Conservation (phyloP, 2,797 vertebrate genomes). For the Hemibagrus guttatus region DNA sequence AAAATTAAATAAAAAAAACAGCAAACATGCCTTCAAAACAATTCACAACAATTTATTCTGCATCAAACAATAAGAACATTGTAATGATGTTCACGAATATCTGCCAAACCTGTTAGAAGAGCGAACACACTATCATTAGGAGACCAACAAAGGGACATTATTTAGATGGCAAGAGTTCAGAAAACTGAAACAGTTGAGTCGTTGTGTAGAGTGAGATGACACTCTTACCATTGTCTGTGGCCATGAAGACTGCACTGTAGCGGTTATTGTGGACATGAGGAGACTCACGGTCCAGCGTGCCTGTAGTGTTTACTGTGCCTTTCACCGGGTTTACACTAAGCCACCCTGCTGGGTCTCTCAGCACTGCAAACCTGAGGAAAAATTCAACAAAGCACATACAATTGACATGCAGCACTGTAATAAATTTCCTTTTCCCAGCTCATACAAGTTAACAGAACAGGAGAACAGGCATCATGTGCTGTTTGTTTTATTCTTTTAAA, state of each 20-base stretch:
- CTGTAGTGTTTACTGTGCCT: slow-evolving; percentile 89
- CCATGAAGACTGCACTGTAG: slow-evolving; percentile 91
- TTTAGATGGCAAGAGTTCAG: not conserved
- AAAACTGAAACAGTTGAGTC: not conserved
- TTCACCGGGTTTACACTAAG: slow-evolving; percentile 90
- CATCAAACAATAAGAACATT: slow-evolving; percentile 3
- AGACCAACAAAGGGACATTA: not conserved
- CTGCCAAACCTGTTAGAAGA: not conserved
- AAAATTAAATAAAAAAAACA: slow-evolving; percentile 1
- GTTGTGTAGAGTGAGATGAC: not conserved
- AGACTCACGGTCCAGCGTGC: slow-evolving; percentile 90
- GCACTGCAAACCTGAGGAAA: slow-evolving; percentile 82
- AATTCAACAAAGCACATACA: not conserved
- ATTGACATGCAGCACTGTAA: slow-evolving; percentile 4
- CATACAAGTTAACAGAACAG: not conserved
- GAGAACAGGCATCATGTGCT: not conserved
- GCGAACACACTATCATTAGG: not conserved
- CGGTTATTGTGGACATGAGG: slow-evolving; percentile 84
- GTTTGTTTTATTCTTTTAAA: not conserved
- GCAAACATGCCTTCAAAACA: not conserved
- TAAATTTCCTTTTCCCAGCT: not conserved
- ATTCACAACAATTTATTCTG: not conserved
- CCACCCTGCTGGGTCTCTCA: slow-evolving; percentile 92
- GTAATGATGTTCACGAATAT: not conserved
- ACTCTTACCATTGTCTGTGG: slow-evolving; percentile 91